A percentile compares a stretch with the other conserved stretches of the same genome.
Evolutionary conservation across 2,797 vertebrate species (phyloP).

Genomic region (Acomys russatus): DNA sequence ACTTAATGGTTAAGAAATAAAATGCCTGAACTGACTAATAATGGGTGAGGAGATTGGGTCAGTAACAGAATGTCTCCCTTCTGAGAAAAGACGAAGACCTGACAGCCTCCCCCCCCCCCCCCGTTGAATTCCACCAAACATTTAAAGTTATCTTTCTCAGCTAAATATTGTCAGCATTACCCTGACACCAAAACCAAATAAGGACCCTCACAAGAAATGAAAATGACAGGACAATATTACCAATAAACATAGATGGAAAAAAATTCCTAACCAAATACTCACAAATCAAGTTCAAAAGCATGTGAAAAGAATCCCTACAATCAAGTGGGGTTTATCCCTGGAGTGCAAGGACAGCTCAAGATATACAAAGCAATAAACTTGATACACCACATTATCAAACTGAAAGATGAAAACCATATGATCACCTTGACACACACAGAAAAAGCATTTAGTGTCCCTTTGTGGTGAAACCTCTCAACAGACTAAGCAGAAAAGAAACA

Average conservation of each 20-base stretch:
- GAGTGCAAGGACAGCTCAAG: neutral
- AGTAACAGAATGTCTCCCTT: neutral
- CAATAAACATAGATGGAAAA: neutral
- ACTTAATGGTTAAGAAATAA: neutral
- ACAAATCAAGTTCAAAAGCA: neutral
- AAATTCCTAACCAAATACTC: neutral
- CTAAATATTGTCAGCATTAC: neutral
- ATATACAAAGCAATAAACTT: neutral
- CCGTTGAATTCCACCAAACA: neutral
- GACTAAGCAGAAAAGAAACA: neutral
- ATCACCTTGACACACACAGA: neutral
- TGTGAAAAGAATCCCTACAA: neutral
- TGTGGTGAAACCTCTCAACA: neutral
- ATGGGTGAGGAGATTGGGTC: neutral
- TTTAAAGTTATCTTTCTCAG: slow-evolving; percentile 17
- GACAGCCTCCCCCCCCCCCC: no score
- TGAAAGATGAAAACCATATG: neutral
- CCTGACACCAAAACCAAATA: neutral
- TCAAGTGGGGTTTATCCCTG: neutral
- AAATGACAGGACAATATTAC: neutral
- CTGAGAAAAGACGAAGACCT: neutral
- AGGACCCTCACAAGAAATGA: neutral
- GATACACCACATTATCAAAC: neutral
- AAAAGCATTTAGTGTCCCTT: neutral
- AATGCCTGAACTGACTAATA: neutral